Conservation (phyloP, 2,113 vertebrate genomes). For the Heteronetta atricapilla region DNA sequence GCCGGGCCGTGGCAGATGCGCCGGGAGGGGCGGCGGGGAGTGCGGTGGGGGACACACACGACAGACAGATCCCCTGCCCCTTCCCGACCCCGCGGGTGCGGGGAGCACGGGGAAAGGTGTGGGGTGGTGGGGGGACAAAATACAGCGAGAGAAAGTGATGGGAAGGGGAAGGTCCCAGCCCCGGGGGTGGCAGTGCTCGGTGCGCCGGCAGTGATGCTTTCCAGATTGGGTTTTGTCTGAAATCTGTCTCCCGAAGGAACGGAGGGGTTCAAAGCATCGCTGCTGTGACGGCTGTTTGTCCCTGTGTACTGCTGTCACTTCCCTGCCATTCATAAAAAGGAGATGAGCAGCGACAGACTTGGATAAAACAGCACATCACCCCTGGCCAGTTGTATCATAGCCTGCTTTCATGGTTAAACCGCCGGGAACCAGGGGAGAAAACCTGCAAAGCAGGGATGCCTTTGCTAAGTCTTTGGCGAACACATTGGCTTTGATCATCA, state of each 20-base stretch:
- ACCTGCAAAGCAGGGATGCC: accelerated
- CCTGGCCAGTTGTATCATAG: not conserved
- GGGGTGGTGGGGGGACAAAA: accelerated
- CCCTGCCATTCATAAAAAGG: not conserved
- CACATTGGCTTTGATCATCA: not conserved
- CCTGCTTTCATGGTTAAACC: not conserved
- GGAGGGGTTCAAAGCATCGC: slow-evolving; percentile 42
- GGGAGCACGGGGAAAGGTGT: not conserved
- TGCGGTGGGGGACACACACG: too few relatives aligned
- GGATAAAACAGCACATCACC: not conserved
- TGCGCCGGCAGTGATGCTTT: slow-evolving; percentile 21
- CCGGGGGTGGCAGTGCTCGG: not conserved
- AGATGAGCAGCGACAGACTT: not conserved
- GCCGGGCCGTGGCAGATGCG: not conserved
- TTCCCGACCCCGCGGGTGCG: too few relatives aligned
- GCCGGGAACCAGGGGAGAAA: not conserved
- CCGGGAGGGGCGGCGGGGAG: too few relatives aligned
- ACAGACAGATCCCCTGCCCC: not conserved
- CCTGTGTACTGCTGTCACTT: not conserved
- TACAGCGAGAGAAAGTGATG: not conserved
- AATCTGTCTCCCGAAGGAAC: slow-evolving; percentile 3
- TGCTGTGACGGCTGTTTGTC: not conserved
- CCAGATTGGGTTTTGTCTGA: slow-evolving; percentile 47
- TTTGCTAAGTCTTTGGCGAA: not conserved
- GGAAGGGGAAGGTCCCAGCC: not conserved